phyloP scores from a whole-genome alignment of 1,140 invertebrate genomes.

The Drosophila kikkawai region DNA sequence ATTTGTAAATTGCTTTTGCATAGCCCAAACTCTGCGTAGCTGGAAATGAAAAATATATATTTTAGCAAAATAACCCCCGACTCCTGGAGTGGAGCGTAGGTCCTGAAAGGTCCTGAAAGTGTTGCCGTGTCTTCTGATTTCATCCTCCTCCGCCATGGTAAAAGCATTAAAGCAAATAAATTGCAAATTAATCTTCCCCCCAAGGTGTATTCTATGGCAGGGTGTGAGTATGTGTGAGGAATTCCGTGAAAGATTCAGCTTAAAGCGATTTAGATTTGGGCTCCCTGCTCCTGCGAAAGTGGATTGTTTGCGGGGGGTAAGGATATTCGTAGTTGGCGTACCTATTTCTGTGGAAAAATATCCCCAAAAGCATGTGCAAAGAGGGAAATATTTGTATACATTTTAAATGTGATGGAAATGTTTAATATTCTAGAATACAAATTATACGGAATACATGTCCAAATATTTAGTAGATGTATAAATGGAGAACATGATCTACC shows the following conservation, averaged over 20 bases:
- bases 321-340: background rate
- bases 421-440: background rate
- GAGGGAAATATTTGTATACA: background rate
- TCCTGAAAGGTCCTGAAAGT: constrained; percentile 47
- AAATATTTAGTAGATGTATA: background rate
- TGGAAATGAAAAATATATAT: constrained; percentile 69
- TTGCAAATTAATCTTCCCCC: constrained; percentile 80
- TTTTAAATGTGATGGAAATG: background rate
- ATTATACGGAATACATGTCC: too few relatives aligned
- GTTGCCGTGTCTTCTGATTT: constrained; percentile 47
- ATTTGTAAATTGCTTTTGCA: constrained; percentile 79
- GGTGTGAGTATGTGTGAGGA: constrained; percentile 5
- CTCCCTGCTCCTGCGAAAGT: constrained; percentile 11
- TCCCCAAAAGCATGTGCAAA: background rate
- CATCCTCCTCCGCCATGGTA: constrained; percentile 7
- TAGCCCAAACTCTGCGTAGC: constrained; percentile 42
- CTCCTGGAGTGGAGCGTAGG: background rate
- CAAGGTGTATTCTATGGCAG: constrained; percentile 49
- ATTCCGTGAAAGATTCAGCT: constrained; percentile 26
- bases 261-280: constrained; percentile 64
- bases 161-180: constrained; percentile 77
- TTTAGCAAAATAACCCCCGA: constrained; percentile 45
- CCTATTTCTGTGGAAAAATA: background rate
- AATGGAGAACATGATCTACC: constrained; percentile 9
- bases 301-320: constrained; percentile 10